These are phyloP conservation scores for Drosophila parvula DNA, from an alignment of 1,140 invertebrate genomes.

Conservation along the genomic window DNA sequence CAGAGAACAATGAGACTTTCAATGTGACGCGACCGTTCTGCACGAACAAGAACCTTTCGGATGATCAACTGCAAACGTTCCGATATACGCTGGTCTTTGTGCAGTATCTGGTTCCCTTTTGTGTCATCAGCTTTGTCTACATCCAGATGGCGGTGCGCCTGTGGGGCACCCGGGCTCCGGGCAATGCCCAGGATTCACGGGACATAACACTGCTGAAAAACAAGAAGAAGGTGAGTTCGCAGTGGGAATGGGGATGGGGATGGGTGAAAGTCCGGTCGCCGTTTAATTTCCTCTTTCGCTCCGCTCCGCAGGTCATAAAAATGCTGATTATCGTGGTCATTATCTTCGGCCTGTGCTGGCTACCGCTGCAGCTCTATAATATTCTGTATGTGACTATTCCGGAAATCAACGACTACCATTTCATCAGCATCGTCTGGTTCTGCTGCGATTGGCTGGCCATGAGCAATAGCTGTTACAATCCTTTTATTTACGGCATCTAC, in stretches of 20 bases:
- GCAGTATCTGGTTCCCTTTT: constrained; percentile 91
- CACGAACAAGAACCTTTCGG: constrained; percentile 85
- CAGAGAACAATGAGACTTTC: constrained; percentile 68
- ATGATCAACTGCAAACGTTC: constrained; percentile 86
- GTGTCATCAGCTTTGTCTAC: constrained; percentile 91
- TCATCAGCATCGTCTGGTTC: constrained; percentile 92
- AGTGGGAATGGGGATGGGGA: constrained; percentile 71
- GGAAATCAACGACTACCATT: constrained; percentile 89
- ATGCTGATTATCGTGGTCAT: constrained; percentile 93
- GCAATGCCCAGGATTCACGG: constrained; percentile 89
- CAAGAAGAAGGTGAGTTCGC: constrained; percentile 88
- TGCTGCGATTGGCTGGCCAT: constrained; percentile 94
- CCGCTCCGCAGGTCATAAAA: constrained; percentile 90
- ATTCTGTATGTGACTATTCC: constrained; percentile 89
- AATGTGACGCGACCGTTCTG: constrained; percentile 86
- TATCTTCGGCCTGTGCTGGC: constrained; percentile 92
- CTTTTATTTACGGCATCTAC: constrained; percentile 93
- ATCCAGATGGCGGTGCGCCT: constrained; percentile 90
- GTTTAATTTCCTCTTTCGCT: constrained; percentile 31
- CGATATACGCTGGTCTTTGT: constrained; percentile 85
- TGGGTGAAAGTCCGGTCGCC: neutral
- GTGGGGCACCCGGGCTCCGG: constrained; percentile 90
- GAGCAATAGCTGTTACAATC: constrained; percentile 94
- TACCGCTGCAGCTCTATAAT: constrained; percentile 91
- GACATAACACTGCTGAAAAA: constrained; percentile 91